A percentile compares a stretch with the other conserved stretches of the same genome.
These are phyloP conservation scores for Solenopsis fugax DNA, from an alignment of 1,140 invertebrate species.

Conservation along the genomic window DNA sequence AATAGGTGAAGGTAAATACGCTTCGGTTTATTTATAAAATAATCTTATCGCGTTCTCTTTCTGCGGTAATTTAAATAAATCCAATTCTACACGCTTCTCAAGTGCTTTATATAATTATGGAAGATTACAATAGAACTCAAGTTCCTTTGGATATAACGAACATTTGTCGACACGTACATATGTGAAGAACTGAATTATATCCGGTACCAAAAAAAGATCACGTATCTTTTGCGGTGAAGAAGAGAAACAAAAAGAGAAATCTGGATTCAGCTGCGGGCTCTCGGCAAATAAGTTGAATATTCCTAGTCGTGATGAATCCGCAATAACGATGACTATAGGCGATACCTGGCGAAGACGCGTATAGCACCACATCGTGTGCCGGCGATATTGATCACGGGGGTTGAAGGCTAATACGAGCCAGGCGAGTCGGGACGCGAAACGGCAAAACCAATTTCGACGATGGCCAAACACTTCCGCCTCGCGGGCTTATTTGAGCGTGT, in stretches of 20 bases:
- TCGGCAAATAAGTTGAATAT: neutral
- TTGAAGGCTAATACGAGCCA: constrained; percentile 12
- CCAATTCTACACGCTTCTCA: neutral
- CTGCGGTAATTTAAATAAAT: neutral
- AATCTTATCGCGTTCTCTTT: neutral
- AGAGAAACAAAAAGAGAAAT: neutral
- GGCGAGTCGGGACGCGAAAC: constrained; percentile 46
- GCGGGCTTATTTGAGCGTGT: constrained; percentile 57
- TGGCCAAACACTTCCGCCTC: constrained; percentile 57
- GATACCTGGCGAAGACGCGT: constrained; percentile 7
- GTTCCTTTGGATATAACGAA: neutral
- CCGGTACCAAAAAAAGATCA: neutral
- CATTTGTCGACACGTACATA: neutral
- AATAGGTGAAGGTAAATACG: neutral
- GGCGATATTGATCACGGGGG: constrained; percentile 27
- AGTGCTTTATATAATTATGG: neutral
- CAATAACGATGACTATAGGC: constrained; percentile 1
- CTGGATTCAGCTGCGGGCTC: neutral
- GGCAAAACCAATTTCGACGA: constrained; percentile 62
- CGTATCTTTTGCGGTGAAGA: neutral
- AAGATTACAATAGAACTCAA: neutral
- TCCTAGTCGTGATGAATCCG: neutral
- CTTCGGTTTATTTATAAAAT: neutral
- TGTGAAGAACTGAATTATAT: neutral
- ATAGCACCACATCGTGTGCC: neutral